Base-by-base conservation (phyloP, 1,140 invertebrate genomes). In the Neodiprion virginianus region DNA sequence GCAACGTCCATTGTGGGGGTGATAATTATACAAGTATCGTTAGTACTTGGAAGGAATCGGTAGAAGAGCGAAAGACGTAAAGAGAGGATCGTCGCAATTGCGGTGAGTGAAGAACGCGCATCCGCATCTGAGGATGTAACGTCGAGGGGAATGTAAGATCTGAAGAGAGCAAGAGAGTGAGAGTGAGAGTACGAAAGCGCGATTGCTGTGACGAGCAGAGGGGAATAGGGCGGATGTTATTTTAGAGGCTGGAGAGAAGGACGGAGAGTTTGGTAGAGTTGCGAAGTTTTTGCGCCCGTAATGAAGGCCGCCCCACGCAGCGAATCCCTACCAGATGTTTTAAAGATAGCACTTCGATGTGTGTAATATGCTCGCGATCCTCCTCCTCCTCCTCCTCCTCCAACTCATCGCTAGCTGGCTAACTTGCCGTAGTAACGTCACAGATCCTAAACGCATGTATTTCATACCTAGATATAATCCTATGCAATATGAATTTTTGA, bases 241-340 rank as follows among this genome's bases (percentile, higher is more conserved):
- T 61, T 61, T 8, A 61, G 53, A 61, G 53, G 53, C 53, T 61
- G 5, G 53, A 61, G 53, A 61, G 53, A 61, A 61, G 53, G 53
- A 61, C 53, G 53, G 53, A 61, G 53, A 61, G 11, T 14, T 14
- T 61, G 4, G 53, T 14, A 17, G n/a, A 61, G 53, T 61, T 61
- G 53, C 53, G 53, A 61, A 61, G 53, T 61, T 61, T 61, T 61
- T 61, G 53, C 53, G 53, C 53, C 53, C 53, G 48, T 40, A 71
- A 48, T 75, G 14, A 65, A 68, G 17, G 28, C 53, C 48, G 76
- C 78, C 81, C 81, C 80, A 83, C 80, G 80, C 77, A 75, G 75
- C 73, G 81, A 77, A 74, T 76, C 74, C 71, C 68, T 72, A 80
- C 81, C 81, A 81, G 81, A 83, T 82, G 81, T 82, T 80, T 74